Conservation (phyloP, 2,888 invertebrate genomes). For the Sacculina carcini region DNA sequence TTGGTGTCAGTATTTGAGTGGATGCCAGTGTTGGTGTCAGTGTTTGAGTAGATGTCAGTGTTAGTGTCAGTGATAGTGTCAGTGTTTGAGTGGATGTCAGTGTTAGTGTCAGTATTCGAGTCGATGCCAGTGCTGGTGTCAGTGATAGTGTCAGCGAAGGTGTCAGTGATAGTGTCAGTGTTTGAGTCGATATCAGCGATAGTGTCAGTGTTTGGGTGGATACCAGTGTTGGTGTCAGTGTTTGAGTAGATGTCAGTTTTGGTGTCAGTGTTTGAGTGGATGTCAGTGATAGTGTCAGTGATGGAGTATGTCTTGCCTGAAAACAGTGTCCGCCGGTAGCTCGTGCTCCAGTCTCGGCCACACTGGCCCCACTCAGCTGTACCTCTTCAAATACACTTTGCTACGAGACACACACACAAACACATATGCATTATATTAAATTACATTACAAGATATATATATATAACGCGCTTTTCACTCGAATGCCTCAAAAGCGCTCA, state of each 20-base stretch:
- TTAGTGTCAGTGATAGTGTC: too few relatives aligned
- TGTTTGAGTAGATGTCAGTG: too few relatives aligned
- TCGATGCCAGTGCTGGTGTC: constrained; percentile 4
- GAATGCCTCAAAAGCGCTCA: too few relatives aligned
- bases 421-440: too few relatives aligned
- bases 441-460: too few relatives aligned
- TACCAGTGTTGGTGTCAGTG: neutral
- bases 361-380: constrained; percentile 54
- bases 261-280: neutral
- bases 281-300: neutral
- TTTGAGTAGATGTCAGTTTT: neutral
- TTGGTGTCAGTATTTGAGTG: too few relatives aligned
- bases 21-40: too few relatives aligned
- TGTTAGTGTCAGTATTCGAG: constrained; percentile 2
- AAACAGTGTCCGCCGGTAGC: constrained; percentile 56
- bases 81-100: neutral
- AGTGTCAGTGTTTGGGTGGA: neutral
- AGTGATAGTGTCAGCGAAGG: constrained; percentile 4
- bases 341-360: constrained; percentile 63
- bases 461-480: too few relatives aligned
- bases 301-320: constrained; percentile 32
- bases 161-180: constrained; percentile 3
- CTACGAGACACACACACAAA: too few relatives aligned
- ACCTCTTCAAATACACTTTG: constrained; percentile 67
- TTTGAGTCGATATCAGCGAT: neutral